Evolutionary conservation across 2,113 vertebrate species (phyloP).

Genomic region (Isurus oxyrinchus): DNA sequence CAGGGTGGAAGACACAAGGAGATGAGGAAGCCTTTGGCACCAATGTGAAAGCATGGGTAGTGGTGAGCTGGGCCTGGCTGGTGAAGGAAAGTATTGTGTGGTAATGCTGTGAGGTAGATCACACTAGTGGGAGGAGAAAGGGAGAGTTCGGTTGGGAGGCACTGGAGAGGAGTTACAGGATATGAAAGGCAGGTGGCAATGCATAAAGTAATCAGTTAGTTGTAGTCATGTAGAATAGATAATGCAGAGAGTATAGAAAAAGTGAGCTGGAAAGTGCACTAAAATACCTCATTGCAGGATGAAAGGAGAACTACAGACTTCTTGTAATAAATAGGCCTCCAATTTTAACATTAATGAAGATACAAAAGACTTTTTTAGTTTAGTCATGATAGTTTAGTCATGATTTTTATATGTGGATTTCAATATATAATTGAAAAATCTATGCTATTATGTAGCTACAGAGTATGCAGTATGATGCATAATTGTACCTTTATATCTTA

Average conservation of each 20-base stretch:
- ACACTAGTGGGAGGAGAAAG: not conserved
- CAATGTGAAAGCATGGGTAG: not conserved
- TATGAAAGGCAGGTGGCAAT: not conserved
- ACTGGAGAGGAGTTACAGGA: not conserved
- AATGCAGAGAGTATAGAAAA: not conserved
- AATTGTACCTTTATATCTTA: not conserved
- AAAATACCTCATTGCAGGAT: not conserved
- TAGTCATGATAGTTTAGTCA: no score
- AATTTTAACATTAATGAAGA: not conserved
- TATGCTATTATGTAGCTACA: not conserved
- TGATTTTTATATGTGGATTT: not conserved
- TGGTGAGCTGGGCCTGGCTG: not conserved
- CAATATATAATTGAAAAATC: not conserved
- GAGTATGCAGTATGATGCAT: not conserved
- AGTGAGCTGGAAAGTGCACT: not conserved
- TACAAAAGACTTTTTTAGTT: not conserved
- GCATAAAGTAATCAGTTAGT: not conserved
- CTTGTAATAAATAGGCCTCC: not conserved
- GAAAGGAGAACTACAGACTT: not conserved
- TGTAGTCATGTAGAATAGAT: not conserved
- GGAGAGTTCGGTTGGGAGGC: not conserved
- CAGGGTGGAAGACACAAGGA: not conserved
- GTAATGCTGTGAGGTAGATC: not conserved
- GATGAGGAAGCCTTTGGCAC: no score
- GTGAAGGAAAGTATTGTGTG: not conserved